These are phyloP conservation scores for Hypomesus transpacificus DNA, from an alignment of 2,113 vertebrate species.

Conservation along the genomic window DNA sequence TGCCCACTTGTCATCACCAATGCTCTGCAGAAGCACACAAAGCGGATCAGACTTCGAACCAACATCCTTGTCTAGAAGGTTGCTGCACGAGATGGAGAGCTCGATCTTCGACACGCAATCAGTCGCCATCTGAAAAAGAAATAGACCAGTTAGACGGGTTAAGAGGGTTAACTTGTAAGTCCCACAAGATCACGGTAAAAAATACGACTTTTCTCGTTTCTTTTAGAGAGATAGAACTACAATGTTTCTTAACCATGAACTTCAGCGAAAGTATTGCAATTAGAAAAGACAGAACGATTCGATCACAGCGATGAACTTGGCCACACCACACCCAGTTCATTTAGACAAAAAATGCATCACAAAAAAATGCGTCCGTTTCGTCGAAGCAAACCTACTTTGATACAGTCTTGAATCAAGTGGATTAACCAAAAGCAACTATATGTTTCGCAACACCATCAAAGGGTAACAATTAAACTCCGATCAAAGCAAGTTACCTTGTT, in stretches of 20 bases:
- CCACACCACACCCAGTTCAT: no score
- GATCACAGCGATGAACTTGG: no score
- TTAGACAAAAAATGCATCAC: no score
- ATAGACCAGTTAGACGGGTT: neutral
- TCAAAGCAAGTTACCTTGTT: neutral
- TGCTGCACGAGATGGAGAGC: constrained; percentile 80
- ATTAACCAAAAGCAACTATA: neutral
- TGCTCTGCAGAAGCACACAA: constrained; percentile 82
- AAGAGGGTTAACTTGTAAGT: neutral
- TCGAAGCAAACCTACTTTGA: no score
- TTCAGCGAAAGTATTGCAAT: no score
- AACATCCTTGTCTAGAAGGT: constrained; percentile 86
- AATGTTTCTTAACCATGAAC: no score
- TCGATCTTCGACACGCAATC: constrained; percentile 81
- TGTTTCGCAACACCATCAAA: neutral
- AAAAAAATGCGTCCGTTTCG: no score
- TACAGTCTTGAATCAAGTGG: no score
- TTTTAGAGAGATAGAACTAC: no score
- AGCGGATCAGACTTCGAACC: constrained; percentile 88
- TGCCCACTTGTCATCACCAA: constrained; percentile 76
- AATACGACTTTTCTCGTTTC: neutral
- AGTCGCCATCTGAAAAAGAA: constrained; percentile 77
- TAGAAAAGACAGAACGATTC: neutral
- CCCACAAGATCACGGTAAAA: neutral
- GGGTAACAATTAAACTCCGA: neutral